Base-by-base conservation (phyloP, 2,113 vertebrate genomes). In the Halcyon malimbica region DNA sequence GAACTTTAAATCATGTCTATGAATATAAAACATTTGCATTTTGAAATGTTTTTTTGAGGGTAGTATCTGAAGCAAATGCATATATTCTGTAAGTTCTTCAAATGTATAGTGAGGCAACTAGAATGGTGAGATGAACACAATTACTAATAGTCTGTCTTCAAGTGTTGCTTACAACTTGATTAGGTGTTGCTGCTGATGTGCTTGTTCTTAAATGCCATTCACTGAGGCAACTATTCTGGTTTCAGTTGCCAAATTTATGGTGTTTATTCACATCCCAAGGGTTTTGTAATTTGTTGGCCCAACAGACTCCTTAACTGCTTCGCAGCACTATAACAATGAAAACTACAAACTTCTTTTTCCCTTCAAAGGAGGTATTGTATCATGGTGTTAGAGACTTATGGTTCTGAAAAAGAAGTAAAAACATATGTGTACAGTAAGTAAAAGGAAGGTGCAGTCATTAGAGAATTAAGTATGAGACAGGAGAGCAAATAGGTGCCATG, bases 391-490 rank as follows among this genome's bases (percentile, higher is more conserved):
- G 31, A 48, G 3, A 24, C 8, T 35, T 1, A 1, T 4, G 50
- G 18, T 12, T 62, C 16, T 19, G 51, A 59, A n/a, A 63, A 31
- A 48, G 26, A 48, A 41, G 5, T 4, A 31, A 29, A 25, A 24
- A 1, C 25, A 31, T 0, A n/a, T 0, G 1, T 29, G 5, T 33
- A 11, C 10, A 48, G 18, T 42, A 26, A 53, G 20, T 42, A 16
- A 78, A 54, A 24, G 13, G 13, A 60, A 5, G 2, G 5, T 31
- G 20, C 19, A 26, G 19, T 39, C 1, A 0, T 56, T 46, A 37
- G 7, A 56, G 2, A 1, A 26, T 48, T 33, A 42, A 68, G 10
- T 59, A 21, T 0, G 1, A 67, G 33, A 9, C 16, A n/a, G 25
- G 59, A 82, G 39, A 57, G 12, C 6, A 23, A 2, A 7, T 13